phyloP scores from a whole-genome alignment of 2,888 invertebrate species.

The Drosophila melanocephala region DNA sequence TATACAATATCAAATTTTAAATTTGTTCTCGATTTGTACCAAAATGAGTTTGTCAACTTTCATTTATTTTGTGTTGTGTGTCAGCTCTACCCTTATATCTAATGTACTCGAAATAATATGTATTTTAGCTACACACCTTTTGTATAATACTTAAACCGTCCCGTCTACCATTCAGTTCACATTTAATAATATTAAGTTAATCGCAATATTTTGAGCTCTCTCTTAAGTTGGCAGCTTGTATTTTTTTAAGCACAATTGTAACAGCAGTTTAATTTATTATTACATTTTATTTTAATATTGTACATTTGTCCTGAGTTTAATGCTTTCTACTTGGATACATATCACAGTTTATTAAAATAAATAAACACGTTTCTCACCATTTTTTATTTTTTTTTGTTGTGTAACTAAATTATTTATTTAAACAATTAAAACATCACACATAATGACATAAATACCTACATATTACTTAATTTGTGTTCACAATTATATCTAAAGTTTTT shows the following conservation, averaged over 20 bases:
- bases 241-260: conserved; percentile 35
- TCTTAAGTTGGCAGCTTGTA: conserved; percentile 29
- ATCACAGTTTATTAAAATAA: conserved; percentile 57
- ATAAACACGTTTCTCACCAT: conserved; percentile 65
- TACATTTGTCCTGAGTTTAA: conserved; percentile 43
- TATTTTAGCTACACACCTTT: conserved; percentile 34
- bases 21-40: conserved; percentile 15
- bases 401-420: conserved; percentile 15
- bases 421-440: conserved; percentile 8
- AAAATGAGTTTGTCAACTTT: conserved; percentile 15
- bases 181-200: conserved; percentile 40
- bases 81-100: conserved; percentile 21
- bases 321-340: conserved; percentile 50
- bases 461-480: not conserved
- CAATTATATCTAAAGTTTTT: not conserved
- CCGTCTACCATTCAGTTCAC: conserved; percentile 37
- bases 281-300: conserved; percentile 47
- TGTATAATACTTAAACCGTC: conserved; percentile 61
- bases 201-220: conserved; percentile 37
- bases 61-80: conserved; percentile 39
- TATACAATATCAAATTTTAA: conserved; percentile 9
- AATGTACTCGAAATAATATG: conserved; percentile 47
- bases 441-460: not conserved
- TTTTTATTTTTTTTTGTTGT: conserved; percentile 67
- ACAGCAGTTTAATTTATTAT: conserved; percentile 44